Evolutionary conservation across 2,113 vertebrate species (phyloP), one percentile per base, ranked within the genome.

Genomic region (Illadopsis cleaveri): DNA sequence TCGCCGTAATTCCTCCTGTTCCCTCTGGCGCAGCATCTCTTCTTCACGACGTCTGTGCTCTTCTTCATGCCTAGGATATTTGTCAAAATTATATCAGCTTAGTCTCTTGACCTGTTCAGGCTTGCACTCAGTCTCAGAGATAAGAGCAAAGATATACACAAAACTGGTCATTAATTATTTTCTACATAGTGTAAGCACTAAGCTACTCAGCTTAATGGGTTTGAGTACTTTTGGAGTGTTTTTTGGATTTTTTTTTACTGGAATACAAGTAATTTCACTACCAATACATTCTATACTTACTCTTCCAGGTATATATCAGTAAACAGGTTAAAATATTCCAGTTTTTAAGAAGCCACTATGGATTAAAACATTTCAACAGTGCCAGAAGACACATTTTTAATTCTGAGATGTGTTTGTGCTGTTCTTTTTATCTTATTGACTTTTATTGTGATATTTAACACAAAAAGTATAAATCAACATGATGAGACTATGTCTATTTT

Each of bases 1-100:
- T 15, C 99, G 98, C 56, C 99, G 98, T 77, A 99, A 73, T 40
- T 99, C 99, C 33, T 99, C 99, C 86, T 99, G 99, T n/a, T 99
- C 99, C 94, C 99, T 98, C 94, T 99, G 99, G 35, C 99, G 98
- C 8, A 99, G 97, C 98, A 99, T 98, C 89, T 99, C 99, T 88
- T 99, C 99, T 93, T 99, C 99, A 83, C 99, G 98, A 44, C 99
- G 98, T 47, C 99, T 97, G 72, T 99, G 98, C 42, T 99, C 99
- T 91, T 99, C 99, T 96, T 99, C 99, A 45, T 99, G 99, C 35
- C 96, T 97, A 86, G 16, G 69, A 83, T 18, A 47, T 81, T 89
- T 94, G 90, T 75, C 23, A 68, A 62, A 95, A 47, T 37, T 60
- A 27, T 6, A 25, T 86, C n/a, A 83, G 7, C 27, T 88, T 60